These are phyloP conservation scores for Paramisgurnus dabryanus DNA, from an alignment of 2,113 vertebrate genomes.

Conservation along the genomic window DNA sequence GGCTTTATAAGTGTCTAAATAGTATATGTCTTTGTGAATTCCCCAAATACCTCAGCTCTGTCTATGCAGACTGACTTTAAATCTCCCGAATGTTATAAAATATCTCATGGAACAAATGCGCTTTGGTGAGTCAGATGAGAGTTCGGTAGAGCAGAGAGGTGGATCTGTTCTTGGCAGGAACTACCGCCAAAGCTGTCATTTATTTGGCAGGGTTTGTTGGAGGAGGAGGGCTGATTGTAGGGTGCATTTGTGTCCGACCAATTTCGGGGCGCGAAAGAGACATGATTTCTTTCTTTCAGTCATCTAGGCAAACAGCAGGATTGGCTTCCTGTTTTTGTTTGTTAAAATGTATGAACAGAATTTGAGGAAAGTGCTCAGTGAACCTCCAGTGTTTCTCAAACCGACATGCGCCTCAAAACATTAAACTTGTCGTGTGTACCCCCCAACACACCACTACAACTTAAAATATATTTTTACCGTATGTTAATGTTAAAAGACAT, in stretches of 20 bases:
- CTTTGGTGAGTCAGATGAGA: not conserved
- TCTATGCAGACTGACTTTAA: not conserved
- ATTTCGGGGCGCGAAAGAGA: not conserved
- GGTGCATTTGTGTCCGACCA: not conserved
- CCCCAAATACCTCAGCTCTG: not conserved
- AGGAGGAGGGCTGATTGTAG: conserved; percentile 7
- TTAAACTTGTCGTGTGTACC: no score
- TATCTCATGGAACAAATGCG: not conserved
- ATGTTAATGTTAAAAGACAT: no score
- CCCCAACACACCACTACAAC: no score
- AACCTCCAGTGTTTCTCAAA: not conserved
- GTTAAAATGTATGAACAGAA: not conserved
- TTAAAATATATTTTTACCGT: no score
- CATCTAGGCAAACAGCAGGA: conserved; percentile 11
- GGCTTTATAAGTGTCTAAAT: fast-evolving
- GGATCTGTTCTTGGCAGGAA: not conserved
- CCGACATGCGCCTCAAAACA: no score
- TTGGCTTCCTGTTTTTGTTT: conserved; percentile 17
- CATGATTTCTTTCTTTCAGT: not conserved
- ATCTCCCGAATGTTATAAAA: not conserved
- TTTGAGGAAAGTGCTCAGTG: not conserved
- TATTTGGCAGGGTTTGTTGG: not conserved
- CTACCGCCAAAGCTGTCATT: not conserved
- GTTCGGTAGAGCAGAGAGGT: not conserved
- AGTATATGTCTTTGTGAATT: not conserved